phyloP scores from a whole-genome alignment of 2,797 vertebrate species.

The Chrosomus eos region DNA sequence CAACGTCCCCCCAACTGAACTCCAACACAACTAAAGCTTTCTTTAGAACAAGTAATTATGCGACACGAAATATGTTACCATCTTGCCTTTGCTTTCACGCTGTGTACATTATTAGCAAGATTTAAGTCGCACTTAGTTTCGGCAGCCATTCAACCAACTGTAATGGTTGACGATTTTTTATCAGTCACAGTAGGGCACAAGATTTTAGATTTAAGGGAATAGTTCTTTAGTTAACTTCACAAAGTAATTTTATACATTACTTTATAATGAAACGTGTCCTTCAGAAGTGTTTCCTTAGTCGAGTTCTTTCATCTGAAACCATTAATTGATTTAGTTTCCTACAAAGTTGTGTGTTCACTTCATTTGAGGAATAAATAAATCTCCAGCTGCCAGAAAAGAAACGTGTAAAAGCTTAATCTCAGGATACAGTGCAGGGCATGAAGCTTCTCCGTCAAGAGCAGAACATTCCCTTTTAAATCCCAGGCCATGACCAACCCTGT shows the following conservation, averaged over 20 bases:
- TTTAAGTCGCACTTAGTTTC: slow-evolving; percentile 13
- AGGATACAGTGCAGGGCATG: slow-evolving; percentile 61
- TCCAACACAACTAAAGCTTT: slow-evolving; percentile 23
- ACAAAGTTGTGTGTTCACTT: slow-evolving; percentile 8
- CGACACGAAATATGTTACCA: slow-evolving; percentile 10
- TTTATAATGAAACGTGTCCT: not conserved
- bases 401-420: slow-evolving; percentile 70
- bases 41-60: slow-evolving; percentile 39
- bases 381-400: slow-evolving; percentile 28
- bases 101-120: slow-evolving; percentile 34
- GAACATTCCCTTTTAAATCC: slow-evolving; percentile 41
- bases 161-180: slow-evolving; percentile 4
- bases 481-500: slow-evolving; percentile 7
- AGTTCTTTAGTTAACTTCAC: not conserved
- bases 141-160: slow-evolving; percentile 7
- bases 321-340: not conserved
- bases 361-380: slow-evolving; percentile 8
- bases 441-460: slow-evolving; percentile 52
- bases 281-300: not conserved
- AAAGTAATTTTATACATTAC: not conserved
- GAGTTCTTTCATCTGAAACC: not conserved
- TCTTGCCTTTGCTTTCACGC: slow-evolving; percentile 33
- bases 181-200: not conserved
- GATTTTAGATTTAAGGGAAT: not conserved
- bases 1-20: slow-evolving; percentile 15